Base-by-base conservation (phyloP, 2,888 invertebrate species). In the Caenorhabditis virilis region DNA sequence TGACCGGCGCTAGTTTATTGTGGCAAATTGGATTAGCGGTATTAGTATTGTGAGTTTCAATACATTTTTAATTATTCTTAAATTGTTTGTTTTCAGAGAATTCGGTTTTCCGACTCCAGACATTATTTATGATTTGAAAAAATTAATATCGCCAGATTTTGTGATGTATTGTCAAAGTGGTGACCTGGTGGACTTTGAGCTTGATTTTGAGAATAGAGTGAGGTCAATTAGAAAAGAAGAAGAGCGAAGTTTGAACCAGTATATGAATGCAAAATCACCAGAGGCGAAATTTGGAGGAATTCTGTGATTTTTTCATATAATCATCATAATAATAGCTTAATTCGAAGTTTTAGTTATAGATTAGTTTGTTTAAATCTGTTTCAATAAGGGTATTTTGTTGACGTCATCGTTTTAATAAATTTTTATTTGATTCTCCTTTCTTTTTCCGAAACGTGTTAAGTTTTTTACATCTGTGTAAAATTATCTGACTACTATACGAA, bases 61-160 rank as follows among this genome's bases (percentile, higher is more conserved):
- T 39, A 5, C 11, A 11, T 27, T 46, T 46, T 18, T 6, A 30
- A 16, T 48, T 36, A 3, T 15, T 11, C 33, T 3, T 23, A 1
- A 20, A 25, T 41, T 20, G 15, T 3, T 48, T 30, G 1, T 18
- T 63, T 75, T 53, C 49, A 76, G 76, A 49, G 76, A 76, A 55
- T 74, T 76, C 46, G 76, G 66, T n/a, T 74, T 74, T 50, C 76
- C 76, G 9, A 74, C 74, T 25, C 74, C 76, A 7, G 76, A 76
- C 36, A 70, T 76, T 41, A 66, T 76, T n/a, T 70, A 72, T 52
- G 76, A 76, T 53, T 22, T 74, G 27, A 74, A 74, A 46, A 45
- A 63, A 30, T 23, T 68, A 55, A 69, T 72, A 22, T 76, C 76
- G 4, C 76, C 76, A n/a, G 76, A 76, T 52, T 76, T 76, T 42